phyloP scores from a whole-genome alignment of 64 coral and sea anemone genomes.

The Pachyseris speciosa region DNA sequence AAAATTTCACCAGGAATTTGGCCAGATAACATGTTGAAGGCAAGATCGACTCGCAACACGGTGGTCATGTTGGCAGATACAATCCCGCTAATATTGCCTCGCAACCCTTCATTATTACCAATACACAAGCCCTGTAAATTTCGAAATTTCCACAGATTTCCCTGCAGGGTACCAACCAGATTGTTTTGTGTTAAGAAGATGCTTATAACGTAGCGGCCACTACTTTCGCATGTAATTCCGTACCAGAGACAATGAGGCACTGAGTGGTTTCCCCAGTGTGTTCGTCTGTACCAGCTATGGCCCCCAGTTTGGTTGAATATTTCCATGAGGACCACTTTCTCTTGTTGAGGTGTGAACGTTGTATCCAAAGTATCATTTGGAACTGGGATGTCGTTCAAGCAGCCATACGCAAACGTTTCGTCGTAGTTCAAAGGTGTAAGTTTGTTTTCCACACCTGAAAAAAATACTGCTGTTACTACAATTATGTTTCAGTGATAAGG shows the following conservation, averaged over 20 bases:
- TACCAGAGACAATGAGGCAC: conserved; percentile 74
- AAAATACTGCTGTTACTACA: too few relatives aligned
- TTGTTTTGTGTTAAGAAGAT: conserved; percentile 62
- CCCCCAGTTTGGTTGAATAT: conserved; percentile 61
- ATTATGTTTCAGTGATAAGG: too few relatives aligned
- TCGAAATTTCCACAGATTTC: conserved; percentile 78
- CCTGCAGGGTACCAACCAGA: too few relatives aligned
- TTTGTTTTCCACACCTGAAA: background rate
- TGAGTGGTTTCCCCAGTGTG: conserved; percentile 42
- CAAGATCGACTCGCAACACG: conserved; percentile 39
- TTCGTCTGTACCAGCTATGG: conserved; percentile 27
- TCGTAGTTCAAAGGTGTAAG: background rate
- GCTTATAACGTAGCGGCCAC: conserved; percentile 45
- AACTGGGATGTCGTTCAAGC: conserved; percentile 8
- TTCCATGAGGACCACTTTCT: conserved; percentile 56
- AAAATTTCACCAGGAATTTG: conserved; percentile 55
- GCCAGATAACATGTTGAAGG: conserved; percentile 28
- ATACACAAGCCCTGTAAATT: conserved; percentile 75
- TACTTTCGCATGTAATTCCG: conserved; percentile 65
- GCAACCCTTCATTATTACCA: background rate
- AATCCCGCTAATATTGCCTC: conserved; percentile 40
- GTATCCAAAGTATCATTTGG: conserved; percentile 29
- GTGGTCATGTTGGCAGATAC: conserved; percentile 80
- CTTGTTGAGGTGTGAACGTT: conserved; percentile 59
- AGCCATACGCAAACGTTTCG: conserved; percentile 2